Base-by-base conservation (phyloP, 2,888 invertebrate species). In the Neoaliturus tenellus region DNA sequence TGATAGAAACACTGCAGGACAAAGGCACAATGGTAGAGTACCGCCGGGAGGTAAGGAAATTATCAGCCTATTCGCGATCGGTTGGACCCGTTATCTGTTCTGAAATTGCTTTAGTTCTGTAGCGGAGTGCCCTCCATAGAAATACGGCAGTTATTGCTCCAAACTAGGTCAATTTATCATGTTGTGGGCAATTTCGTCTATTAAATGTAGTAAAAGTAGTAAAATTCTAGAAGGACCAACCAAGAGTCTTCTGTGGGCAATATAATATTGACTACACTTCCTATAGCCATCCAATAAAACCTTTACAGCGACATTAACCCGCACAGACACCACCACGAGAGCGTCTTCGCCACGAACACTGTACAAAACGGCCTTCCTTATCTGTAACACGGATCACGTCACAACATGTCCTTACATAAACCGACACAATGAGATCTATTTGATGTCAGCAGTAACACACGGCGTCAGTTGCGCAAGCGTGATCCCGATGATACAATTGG, bases 401-500 rank as follows among this genome's bases (percentile, higher is more conserved):
- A 62, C 62, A 62, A 62, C 51, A 51, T 4, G 51, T 17, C 62
- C 17, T 62, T 62, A 62, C 62, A 62, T 62, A 25, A 62, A 62
- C 62, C 62, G 14, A 20, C 62, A 62, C 62, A 62, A 62, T 62
- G 6, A 25, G 28, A 25, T 35, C 69, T 35, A 69, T 69, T 67
- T 39, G 39, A n/a, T 10, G 69, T n/a, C 31, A 58, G 67, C 33
- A 35, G n/a, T 33, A n/a, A 17, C 67, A 39, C 69, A 39, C 20
- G 69, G n/a, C 69, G 69, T 2, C 14, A 5, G 69, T 69, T 69
- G 69, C n/a, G 41, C n/a, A 75, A 75, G 25, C 44, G 17, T 75
- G 75, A 75, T 75, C 23, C 39, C n/a, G 75, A 75, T 75, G 75
- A 31, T 28, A 75, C 75, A 75, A 69, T 75, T 75, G 75, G 48